Percentiles rank a stretch among this genome's conserved stretches.
phyloP scores from a whole-genome alignment of 2,888 invertebrate species.

The Thera obeliscata region DNA sequence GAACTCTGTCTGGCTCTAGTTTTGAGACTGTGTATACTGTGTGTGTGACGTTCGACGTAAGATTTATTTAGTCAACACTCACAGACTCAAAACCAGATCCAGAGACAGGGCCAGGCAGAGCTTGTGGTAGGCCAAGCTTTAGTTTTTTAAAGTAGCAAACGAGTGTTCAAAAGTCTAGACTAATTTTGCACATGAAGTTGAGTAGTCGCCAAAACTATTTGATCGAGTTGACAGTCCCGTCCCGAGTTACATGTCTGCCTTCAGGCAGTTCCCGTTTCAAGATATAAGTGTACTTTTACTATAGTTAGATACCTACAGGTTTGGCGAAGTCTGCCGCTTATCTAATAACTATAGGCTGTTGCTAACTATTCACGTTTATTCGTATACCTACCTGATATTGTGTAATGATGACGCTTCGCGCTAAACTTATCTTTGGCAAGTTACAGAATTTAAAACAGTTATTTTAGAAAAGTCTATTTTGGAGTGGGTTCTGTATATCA shows the following conservation, averaged over 20 bases:
- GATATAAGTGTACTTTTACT: conserved; percentile 26
- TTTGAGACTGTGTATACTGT: too few species aligned
- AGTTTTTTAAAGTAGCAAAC: neutral
- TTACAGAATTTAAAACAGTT: neutral
- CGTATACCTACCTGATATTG: neutral
- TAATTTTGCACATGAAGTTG: neutral
- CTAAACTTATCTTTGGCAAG: neutral
- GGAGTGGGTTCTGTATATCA: too few species aligned
- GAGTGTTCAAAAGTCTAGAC: neutral
- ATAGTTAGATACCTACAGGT: conserved; percentile 22
- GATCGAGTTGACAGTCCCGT: neutral
- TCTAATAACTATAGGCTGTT: conserved; percentile 10
- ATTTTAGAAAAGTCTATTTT: neutral
- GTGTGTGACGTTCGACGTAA: too few species aligned
- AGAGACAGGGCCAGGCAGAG: too few species aligned
- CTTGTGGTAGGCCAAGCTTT: too few species aligned
- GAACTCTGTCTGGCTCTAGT: too few species aligned
- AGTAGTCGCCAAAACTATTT: neutral
- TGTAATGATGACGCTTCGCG: neutral
- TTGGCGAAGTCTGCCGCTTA: conserved; percentile 10
- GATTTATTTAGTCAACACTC: too few species aligned
- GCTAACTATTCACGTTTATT: conserved; percentile 2
- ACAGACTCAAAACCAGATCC: too few species aligned
- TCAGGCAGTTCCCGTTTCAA: conserved; percentile 17
- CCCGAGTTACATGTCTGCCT: conserved; percentile 7